Evolutionary conservation across 2,113 vertebrate genomes (phyloP).

Genomic region (Siniperca knerii): DNA sequence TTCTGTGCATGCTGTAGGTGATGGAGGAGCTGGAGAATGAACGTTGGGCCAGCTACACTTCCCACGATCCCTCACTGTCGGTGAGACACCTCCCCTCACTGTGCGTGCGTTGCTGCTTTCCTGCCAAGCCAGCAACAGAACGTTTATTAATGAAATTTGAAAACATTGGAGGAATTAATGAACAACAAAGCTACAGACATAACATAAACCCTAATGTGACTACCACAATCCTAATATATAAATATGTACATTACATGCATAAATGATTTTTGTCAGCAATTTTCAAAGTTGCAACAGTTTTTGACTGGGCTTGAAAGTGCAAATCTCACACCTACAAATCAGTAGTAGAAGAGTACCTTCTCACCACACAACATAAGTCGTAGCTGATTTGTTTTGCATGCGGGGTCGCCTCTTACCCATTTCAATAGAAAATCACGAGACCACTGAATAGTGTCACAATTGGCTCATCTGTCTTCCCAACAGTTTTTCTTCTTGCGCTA

Average conservation of each 20-base stretch:
- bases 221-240: neutral
- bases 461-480: neutral
- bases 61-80: slow-evolving; percentile 92
- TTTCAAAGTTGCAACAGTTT: slow-evolving; percentile 2
- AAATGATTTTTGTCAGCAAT: neutral
- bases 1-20: slow-evolving; percentile 90
- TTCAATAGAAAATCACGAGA: slow-evolving; percentile 7
- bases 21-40: slow-evolving; percentile 99
- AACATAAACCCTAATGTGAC: neutral
- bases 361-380: neutral
- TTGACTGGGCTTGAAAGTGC: slow-evolving; percentile 53
- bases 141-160: neutral
- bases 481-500: slow-evolving; percentile 11
- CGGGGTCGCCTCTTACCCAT: neutral
- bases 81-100: slow-evolving; percentile 83
- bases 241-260: neutral
- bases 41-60: slow-evolving; percentile 92
- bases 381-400: slow-evolving; percentile 17
- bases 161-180: slow-evolving; percentile 1
- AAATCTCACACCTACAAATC: slow-evolving; percentile 4
- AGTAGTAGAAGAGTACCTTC: neutral
- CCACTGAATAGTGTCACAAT: slow-evolving; percentile 1
- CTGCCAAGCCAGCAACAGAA: slow-evolving; percentile 35
- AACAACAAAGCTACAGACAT: neutral
- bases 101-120: slow-evolving; percentile 16